Evolutionary conservation across 1,140 invertebrate genomes (phyloP).

Genomic region (Drosophila prosaltans): DNA sequence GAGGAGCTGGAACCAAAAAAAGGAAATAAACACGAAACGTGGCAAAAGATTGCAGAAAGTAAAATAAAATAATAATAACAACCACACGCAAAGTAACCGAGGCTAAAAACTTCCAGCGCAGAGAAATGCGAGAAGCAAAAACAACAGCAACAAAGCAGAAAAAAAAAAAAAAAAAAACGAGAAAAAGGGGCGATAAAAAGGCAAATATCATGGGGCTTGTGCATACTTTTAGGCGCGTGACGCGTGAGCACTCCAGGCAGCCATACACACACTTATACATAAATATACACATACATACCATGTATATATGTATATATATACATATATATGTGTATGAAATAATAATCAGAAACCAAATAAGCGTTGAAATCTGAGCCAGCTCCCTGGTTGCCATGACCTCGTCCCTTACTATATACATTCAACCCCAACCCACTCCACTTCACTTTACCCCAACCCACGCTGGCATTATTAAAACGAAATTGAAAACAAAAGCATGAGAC

Average conservation of each 20-base stretch:
- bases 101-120: constrained; percentile 29
- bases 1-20: constrained; percentile 21
- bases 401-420: constrained; percentile 7
- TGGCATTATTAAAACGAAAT: constrained; percentile 74
- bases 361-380: constrained; percentile 73
- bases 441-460: background rate
- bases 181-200: constrained; percentile 65
- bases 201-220: constrained; percentile 68
- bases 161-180: constrained; percentile 13
- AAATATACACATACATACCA: constrained; percentile 5
- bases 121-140: constrained; percentile 19
- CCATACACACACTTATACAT: constrained; percentile 10
- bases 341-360: constrained; percentile 81
- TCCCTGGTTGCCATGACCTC: constrained; percentile 42
- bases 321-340: constrained; percentile 58
- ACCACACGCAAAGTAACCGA: constrained; percentile 33
- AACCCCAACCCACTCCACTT: background rate
- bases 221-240: constrained; percentile 73
- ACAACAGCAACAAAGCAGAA: background rate
- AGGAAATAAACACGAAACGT: constrained; percentile 62
- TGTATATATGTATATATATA: background rate
- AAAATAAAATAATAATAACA: constrained; percentile 73
- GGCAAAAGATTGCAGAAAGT: constrained; percentile 59
- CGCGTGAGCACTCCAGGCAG: constrained; percentile 52
- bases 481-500: constrained; percentile 52